Evolutionary conservation across 2,888 invertebrate species (phyloP), one percentile per base, ranked within the genome.

Genomic region (Mongoloraphidia duomilia): DNA sequence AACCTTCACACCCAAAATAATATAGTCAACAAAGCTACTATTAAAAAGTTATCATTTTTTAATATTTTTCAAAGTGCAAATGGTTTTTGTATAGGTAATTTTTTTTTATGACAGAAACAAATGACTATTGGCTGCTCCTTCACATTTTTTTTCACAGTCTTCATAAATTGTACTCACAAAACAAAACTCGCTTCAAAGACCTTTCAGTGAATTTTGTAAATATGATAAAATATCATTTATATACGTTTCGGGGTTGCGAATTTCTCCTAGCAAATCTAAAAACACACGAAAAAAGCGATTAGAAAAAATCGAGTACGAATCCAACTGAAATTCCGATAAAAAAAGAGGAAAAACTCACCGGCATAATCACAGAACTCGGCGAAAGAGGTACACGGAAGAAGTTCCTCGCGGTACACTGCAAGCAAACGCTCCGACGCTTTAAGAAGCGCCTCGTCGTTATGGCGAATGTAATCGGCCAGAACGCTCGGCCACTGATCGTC

Each of bases 301-400:
- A 50, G 34, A 13, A 41, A 14, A 26, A 26, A 6, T 6, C 5
- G 26, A 26, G 5, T 41, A 14, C 14, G 3, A n/a, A 13, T n/a
- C 3, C 2, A 13, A 41, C 10, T 41, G 41, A n/a, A 13, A 11
- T 3, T 26, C 6, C 26, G 26, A 26, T 26, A 26, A 26, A 26
- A 26, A 26, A 34, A 12, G 3, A 10, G 1, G 11, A 44, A 14
- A 46, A 47, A 65, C 70, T 66, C 65, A 77, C 92, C 91, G 58
- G 84, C 79, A 56, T 93, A 90, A 78, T 95, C 95, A 69, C 88
- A 89, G 74, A 91, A 91, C 72, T 96, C 95, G 8, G 77, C 79
- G 67, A 95, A 86, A 12, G 90, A 88, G 53, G 89, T 79, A 70
- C 93, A 91, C 9, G 92, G 89, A 59, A 94, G 72, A 60, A 92